Evolutionary conservation across 2,797 vertebrate genomes (phyloP), one percentile per base, ranked within the genome.

Genomic region (Phrynocephalus forsythii): DNA sequence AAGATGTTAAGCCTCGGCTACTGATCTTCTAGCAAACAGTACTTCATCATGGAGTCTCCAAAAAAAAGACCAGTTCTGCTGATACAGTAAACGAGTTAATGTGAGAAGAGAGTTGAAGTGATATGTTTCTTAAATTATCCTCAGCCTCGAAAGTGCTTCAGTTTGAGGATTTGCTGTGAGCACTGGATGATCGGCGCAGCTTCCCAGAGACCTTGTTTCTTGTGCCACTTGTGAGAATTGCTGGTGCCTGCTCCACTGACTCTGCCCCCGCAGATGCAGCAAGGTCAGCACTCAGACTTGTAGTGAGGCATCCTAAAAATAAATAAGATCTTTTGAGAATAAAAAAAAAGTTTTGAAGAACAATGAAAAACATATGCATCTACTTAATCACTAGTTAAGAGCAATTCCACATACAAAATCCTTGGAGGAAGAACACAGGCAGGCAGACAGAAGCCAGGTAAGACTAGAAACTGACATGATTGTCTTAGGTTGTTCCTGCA

Each of bases 81-180:
- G 20, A 6, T 24, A 72, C 22, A 77, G 84, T 28, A 38, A 67
- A 33, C 10, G 6, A 44, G 5, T 73, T 1, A 0, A 52, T 79
- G 44, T 16, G 0, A 67, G 79, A 5, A 67, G 71, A 78, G 85
- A 85, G 78, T 87, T 72, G 76, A 63, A 60, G 30, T 0, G 0
- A 8, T 87, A 83, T 76, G 66, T 78, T 87, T 3, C 60, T 83
- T 0, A 3, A 89, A 82, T 0, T 0, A 73, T 66, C 83, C 87
- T 80, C 44, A 9, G 66, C 63, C 90, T 88, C 72, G 2, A 67
- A 89, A 86, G 89, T 86, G 16, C 1, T 78, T 97, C 95, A 97
- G 94, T 86, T 94, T 90, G 98, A 97, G 90, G 96, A 96, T 95
- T 97, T 97, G 97, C 97, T 97, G 94, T 98, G 97, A 28, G 96